Evolutionary conservation across 2,888 invertebrate species (phyloP), one percentile per base, ranked within the genome.

Genomic region (Monochamus alternatus): DNA sequence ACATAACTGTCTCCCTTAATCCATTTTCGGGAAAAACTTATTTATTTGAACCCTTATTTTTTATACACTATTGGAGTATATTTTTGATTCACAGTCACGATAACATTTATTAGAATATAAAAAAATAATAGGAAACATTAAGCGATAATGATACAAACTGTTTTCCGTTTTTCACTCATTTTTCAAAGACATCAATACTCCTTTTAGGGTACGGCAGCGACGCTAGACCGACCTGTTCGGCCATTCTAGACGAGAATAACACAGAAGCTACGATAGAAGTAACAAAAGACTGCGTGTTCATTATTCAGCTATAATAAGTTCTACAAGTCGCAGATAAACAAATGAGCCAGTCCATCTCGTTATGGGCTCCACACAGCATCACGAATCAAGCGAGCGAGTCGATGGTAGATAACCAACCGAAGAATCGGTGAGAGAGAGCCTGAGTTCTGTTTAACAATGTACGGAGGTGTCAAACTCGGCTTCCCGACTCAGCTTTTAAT

Each of bases 381-480:
- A 87, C 87, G 87, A 87, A 87, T 86, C 86, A 86, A 86, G 83
- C 80, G 77, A 76, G 77, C 80, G 80, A 80, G 80, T 81, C 81
- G 86, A 85, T 86, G 72, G 83, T 68, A 86, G 86, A 86, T 86
- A 86, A 86, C 84, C 84, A 84, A 85, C 85, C 84, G 74, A 70
- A 71, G 73, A 73, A 74, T 68, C 69, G 55, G 73, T 67, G 69
- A 70, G 65, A 73, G 75, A 77, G 79, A 73, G 69, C 74, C 63
- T 31, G 71, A 71, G 71, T 59, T 52, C 71, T 71, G 71, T 76
- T 77, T 88, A 88, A 88, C 88, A 88, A 88, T 87, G 88, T 87
- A 88, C 86, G 83, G 85, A 89, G 89, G 89, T 89, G 89, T 89
- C 88, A 88, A 87, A 88, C 85, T 83, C 84, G 85, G 87, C 87